Conservation (phyloP, 2,888 invertebrate genomes). For the Liopterus haemorrhoidalis region DNA sequence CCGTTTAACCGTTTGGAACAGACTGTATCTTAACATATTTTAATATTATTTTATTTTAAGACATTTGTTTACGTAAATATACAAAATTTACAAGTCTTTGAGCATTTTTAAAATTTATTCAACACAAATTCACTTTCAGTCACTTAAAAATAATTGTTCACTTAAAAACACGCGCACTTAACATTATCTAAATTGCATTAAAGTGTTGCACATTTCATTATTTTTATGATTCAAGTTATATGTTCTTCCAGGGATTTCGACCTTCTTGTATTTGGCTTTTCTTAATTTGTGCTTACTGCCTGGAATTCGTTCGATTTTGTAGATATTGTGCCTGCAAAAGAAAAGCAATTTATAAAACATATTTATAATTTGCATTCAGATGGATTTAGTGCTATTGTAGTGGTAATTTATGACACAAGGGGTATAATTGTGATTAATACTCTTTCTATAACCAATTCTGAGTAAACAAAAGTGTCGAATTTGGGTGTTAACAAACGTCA, state of each 20-base stretch:
- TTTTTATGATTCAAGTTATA: slow-evolving; percentile 72
- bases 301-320: slow-evolving; percentile 60
- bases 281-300: slow-evolving; percentile 57
- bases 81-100: no score
- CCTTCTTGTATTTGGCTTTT: slow-evolving; percentile 52
- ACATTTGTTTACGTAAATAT: no score
- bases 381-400: not conserved
- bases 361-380: slow-evolving; percentile 1
- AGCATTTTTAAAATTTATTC: no score
- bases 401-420: slow-evolving; percentile 8
- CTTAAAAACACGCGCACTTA: slow-evolving; percentile 7
- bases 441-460: slow-evolving; percentile 6
- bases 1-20: no score
- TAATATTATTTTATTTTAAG: no score
- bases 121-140: slow-evolving; percentile 6
- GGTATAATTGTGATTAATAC: slow-evolving; percentile 4
- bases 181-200: slow-evolving; percentile 29
- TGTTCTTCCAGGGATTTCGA: slow-evolving; percentile 59
- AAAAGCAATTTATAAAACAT: slow-evolving; percentile 13
- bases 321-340: slow-evolving; percentile 53
- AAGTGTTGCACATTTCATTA: slow-evolving; percentile 66
- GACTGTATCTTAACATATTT: no score
- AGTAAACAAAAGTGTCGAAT: no score
- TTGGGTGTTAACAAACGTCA: no score
- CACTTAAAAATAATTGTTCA: slow-evolving; percentile 7